These are phyloP conservation scores for Portunus trituberculatus DNA, from an alignment of 1,140 invertebrate species.

Conservation along the genomic window DNA sequence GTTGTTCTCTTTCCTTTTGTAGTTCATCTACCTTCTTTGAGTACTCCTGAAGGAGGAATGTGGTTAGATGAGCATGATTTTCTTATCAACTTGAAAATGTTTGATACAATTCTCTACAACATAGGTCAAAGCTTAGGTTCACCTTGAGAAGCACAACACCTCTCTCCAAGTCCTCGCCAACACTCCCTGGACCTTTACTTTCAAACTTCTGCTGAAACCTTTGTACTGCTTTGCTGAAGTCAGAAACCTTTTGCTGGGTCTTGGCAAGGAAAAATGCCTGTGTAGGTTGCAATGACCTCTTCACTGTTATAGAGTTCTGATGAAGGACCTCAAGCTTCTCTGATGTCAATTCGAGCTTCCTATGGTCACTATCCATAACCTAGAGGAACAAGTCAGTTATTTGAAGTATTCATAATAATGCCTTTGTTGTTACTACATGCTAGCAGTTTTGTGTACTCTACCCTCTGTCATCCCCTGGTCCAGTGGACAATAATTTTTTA, in stretches of 20 bases:
- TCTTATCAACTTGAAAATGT: neutral
- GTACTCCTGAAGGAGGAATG: constrained; percentile 34
- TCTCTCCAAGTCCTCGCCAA: constrained; percentile 63
- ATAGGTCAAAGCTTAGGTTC: neutral
- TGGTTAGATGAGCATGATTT: neutral
- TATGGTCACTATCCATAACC: constrained; percentile 56
- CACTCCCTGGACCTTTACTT: constrained; percentile 61
- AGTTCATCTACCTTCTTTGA: constrained; percentile 44
- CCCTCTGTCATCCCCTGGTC: neutral
- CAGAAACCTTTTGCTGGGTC: constrained; percentile 59
- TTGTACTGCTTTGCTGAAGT: constrained; percentile 53
- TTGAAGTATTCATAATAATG: neutral
- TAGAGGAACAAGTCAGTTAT: neutral
- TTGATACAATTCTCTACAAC: neutral
- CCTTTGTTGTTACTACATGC: neutral
- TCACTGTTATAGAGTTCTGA: constrained; percentile 46
- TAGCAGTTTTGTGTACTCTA: neutral
- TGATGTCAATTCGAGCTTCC: constrained; percentile 46
- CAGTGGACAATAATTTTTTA: no score
- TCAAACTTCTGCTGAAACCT: constrained; percentile 59
- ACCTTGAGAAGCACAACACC: constrained; percentile 70
- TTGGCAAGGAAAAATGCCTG: constrained; percentile 54
- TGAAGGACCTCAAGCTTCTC: constrained; percentile 69
- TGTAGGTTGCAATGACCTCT: constrained; percentile 53
- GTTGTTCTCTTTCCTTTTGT: constrained; percentile 28